Evolutionary conservation across 2,888 invertebrate genomes (phyloP), one percentile per base, ranked within the genome.

Genomic region (Diplolepis rosae): DNA sequence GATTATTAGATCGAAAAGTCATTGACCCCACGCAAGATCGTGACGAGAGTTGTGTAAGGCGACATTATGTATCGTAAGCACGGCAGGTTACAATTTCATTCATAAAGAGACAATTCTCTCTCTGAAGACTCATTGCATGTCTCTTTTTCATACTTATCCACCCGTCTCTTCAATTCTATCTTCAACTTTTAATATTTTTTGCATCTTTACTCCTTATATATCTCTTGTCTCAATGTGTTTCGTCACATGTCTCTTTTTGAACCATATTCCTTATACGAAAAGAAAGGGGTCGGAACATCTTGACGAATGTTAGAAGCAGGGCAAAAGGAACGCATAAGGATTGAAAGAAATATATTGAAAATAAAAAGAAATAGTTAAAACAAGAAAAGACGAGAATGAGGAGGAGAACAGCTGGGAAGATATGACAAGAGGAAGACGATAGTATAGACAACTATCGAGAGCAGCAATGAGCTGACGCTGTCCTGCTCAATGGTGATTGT

Each of bases 51-150:
- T 81, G 81, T 82, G 80, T 81, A 84, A 84, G 81, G 79, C 76
- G 70, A 77, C 73, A 77, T 79, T 79, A 81, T n/a, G n/a, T 83
- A 83, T 81, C 82, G 78, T 80, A 77, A 80, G 71, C 80, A 79
- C 78, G 82, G 71, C 80, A 79, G 79, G 82, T 84, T 84, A 84
- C 82, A 81, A 82, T 79, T 82, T 80, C 84, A 85, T 85, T 85
- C 84, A 83, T 83, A 78, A 83, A 81, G 77, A 76, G 72, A 70
- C 69, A 66, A 73, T 66, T 71, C 66, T 67, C 77, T 76, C 76
- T 77, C 73, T 79, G 77, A 76, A 76, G 74, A 66, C 74, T 72
- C 74, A 73, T 72, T 67, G 78, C 78, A 71, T 77, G 70, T 71
- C 74, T 72, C 70, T 74, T 77, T 77, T 70, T 73, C 76, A 74